These are phyloP conservation scores for Acropora yongei DNA, from an alignment of 64 coral and sea anemone species.

Conservation along the genomic window DNA sequence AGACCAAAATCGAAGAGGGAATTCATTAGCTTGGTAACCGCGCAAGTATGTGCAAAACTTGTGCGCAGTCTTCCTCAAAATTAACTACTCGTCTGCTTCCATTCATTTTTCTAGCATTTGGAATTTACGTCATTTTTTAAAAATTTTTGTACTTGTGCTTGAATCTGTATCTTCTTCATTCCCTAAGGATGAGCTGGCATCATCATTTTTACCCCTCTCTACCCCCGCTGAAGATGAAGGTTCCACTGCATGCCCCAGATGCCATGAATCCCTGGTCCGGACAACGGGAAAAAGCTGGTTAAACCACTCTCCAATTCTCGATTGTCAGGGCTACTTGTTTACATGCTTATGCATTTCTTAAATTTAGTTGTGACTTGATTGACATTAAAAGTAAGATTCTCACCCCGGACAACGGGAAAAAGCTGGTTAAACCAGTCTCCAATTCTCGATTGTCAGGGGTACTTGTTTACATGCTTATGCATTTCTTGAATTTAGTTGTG, in stretches of 20 bases:
- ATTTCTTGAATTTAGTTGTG: too few species aligned
- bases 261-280: conserved; percentile 17
- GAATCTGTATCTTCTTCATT: too few species aligned
- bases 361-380: conserved; percentile 21
- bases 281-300: conserved; percentile 5
- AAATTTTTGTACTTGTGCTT: too few species aligned
- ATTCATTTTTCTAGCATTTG: too few species aligned
- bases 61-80: too few species aligned
- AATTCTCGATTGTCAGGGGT: conserved; percentile 26
- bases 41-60: too few species aligned
- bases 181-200: too few species aligned
- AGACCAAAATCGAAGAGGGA: too few species aligned
- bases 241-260: conserved; percentile 35
- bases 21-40: too few species aligned
- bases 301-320: conserved; percentile 44
- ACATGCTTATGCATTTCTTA: conserved; percentile 24
- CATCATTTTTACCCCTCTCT: too few species aligned
- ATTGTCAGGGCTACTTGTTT: conserved; percentile 34
- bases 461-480: conserved; percentile 31
- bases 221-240: conserved; percentile 7
- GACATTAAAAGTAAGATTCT: conserved; percentile 36
- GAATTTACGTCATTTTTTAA: too few species aligned
- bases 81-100: too few species aligned
- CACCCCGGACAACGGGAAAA: neutral
- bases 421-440: conserved; percentile 41